Conservation (phyloP, 2,797 vertebrate species). For the Clarias laeviceps region DNA sequence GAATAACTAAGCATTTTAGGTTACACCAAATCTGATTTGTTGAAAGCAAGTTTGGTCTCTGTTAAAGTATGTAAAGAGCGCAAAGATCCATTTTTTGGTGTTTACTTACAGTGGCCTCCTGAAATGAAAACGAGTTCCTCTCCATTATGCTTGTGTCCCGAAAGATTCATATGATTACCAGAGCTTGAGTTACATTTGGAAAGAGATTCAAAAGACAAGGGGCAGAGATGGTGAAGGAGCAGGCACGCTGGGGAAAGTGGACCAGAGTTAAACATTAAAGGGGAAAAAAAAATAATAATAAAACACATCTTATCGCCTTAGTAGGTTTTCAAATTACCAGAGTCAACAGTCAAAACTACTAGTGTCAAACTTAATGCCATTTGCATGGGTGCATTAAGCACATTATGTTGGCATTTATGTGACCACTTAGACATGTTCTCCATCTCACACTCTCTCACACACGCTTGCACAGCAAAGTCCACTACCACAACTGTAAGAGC, state of each 20-base stretch:
- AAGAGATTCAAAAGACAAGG: slow-evolving; percentile 34
- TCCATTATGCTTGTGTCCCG: slow-evolving; percentile 2
- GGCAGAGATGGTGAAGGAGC: neutral
- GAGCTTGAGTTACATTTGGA: slow-evolving; percentile 32
- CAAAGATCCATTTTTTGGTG: slow-evolving; percentile 24
- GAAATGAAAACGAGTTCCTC: slow-evolving; percentile 16
- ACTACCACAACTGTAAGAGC: slow-evolving; percentile 57
- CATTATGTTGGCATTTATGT: neutral
- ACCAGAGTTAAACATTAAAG: slow-evolving; percentile 9
- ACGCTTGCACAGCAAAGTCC: slow-evolving; percentile 9
- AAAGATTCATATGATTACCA: slow-evolving; percentile 16
- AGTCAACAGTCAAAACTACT: neutral
- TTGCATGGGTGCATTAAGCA: neutral
- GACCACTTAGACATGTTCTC: neutral
- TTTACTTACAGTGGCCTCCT: slow-evolving; percentile 42
- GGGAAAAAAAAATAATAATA: neutral
- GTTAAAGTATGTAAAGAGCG: slow-evolving; percentile 49
- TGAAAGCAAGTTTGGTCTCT: slow-evolving; percentile 56
- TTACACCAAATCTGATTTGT: slow-evolving; percentile 59
- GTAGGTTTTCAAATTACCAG: neutral
- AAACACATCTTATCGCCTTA: neutral
- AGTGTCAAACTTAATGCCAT: neutral
- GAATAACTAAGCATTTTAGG: slow-evolving; percentile 52
- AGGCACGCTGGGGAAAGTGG: neutral
- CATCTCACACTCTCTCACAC: neutral